Percentiles rank a stretch among this genome's conserved stretches.
Evolutionary conservation across 2,888 invertebrate species (phyloP).

Genomic region (Aporophyla nigra): DNA sequence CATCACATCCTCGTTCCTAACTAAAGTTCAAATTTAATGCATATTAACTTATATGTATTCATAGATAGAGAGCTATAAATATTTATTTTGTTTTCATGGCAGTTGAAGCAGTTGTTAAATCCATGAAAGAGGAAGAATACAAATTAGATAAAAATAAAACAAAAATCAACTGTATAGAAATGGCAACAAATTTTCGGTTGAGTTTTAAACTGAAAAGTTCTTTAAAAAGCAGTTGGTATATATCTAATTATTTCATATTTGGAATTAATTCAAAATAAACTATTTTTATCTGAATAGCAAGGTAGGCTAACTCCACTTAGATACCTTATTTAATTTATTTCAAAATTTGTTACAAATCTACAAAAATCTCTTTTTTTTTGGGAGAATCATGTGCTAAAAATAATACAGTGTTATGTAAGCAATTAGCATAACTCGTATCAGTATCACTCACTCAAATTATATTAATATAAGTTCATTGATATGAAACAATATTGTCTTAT

Average conservation of each 20-base stretch:
- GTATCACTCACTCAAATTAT: slow-evolving; percentile 22
- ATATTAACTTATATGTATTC: slow-evolving; percentile 29
- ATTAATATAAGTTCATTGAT: slow-evolving; percentile 8
- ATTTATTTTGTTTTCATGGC: background rate
- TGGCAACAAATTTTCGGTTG: background rate
- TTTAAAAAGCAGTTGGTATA: background rate
- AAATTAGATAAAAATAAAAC: background rate
- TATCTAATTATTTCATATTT: background rate
- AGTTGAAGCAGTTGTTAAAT: background rate
- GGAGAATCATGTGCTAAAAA: slow-evolving; percentile 3
- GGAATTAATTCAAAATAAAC: background rate
- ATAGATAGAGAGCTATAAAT: slow-evolving; percentile 20
- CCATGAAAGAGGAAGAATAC: background rate
- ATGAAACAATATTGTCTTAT: slow-evolving; percentile 24
- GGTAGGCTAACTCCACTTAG: no score
- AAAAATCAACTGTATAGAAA: background rate
- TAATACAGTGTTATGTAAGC: slow-evolving; percentile 1
- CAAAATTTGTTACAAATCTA: no score
- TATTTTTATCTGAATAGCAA: background rate
- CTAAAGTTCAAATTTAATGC: slow-evolving; percentile 42
- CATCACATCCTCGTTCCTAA: slow-evolving; percentile 62
- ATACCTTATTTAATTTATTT: no score
- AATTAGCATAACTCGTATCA: slow-evolving; percentile 29
- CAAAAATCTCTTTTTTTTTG: background rate
- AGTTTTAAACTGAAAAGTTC: background rate